Evolutionary conservation across 2,888 invertebrate genomes (phyloP), one percentile per base, ranked within the genome.

Genomic region (Eustalomyia histrio): DNA sequence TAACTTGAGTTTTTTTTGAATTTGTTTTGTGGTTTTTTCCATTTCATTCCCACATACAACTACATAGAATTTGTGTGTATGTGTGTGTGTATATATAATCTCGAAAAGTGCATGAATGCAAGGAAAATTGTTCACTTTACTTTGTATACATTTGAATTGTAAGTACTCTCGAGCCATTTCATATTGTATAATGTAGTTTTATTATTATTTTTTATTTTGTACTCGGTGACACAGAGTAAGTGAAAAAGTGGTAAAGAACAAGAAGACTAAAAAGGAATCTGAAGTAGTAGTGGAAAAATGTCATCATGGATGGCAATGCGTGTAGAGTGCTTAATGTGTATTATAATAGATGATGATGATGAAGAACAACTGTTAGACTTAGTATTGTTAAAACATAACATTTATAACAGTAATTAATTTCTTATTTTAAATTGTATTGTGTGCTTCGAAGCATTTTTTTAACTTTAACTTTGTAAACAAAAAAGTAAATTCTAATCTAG

Each of bases 311-410:
- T 24, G 17, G 39, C 63, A 53, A 61, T 29, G 53, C 39, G 17
- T 55, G 60, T 53, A 43, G 29, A 72, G 61, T 55, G 17, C 55
- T 55, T 63, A 72, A 72, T 72, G 39, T 72, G 24, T 18, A 52
- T 29, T 24, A 50, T 71, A 60, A 60, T 10, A 72, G 55, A 55
- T 29, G 17, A 72, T 55, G 72, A 8, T 55, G 17, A 53, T 29
- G 7, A 72, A 10, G 24, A n/a, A n/a, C n/a, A 2, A 39, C 53
- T 29, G 16, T 53, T 17, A 39, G 14, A 12, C 14, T n/a, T n/a
- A 47, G 43, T 47, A 2, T 47, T 12, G 6, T 10, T 17, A 35
- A 16, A 14, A 9, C 17, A 17, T 61, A 16, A 18, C 43, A 47
- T 47, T 68, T 57, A 24, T 47, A 43, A 14, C 2, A 39, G 39